Percentiles rank a stretch among this genome's conserved stretches.
Conservation (phyloP, 1,140 invertebrate species). For the Meloidogyne hapla region DNA sequence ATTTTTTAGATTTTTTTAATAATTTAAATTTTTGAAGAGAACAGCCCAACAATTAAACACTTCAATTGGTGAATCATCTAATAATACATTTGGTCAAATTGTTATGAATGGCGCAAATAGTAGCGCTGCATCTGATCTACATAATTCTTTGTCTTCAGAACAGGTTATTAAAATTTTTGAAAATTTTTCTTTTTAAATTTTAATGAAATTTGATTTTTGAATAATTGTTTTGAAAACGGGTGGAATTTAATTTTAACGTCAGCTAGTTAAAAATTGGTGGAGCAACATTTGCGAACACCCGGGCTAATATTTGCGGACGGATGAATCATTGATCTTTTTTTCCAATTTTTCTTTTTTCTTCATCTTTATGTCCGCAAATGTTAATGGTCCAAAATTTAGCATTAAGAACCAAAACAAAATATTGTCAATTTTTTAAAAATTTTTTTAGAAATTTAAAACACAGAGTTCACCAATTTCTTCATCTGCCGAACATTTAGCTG, state of each 20-base stretch:
- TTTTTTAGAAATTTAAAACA: background rate
- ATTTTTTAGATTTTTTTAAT: background rate
- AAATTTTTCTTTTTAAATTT: too few relatives aligned
- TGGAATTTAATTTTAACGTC: too few relatives aligned
- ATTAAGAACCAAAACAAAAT: background rate
- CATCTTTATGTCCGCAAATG: background rate
- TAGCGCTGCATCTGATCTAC: background rate
- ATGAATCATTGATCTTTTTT: too few relatives aligned
- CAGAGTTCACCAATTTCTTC: conserved; percentile 1
- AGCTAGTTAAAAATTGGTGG: too few relatives aligned
- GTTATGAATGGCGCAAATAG: background rate
- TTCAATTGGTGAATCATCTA: background rate
- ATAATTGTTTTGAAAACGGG: too few relatives aligned
- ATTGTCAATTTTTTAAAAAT: conserved; percentile 6
- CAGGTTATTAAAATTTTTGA: background rate
- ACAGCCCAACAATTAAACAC: background rate
- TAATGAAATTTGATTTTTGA: too few relatives aligned
- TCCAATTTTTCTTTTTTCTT: too few relatives aligned
- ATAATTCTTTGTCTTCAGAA: conserved; percentile 3
- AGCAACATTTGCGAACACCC: too few relatives aligned
- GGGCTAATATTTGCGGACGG: too few relatives aligned
- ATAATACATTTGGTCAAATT: background rate
- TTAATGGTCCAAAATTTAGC: too few relatives aligned
- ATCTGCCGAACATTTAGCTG: background rate
- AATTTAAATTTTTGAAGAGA: background rate